Base-by-base conservation (phyloP, 2,797 vertebrate genomes). In the Tauraco hartlaubi region DNA sequence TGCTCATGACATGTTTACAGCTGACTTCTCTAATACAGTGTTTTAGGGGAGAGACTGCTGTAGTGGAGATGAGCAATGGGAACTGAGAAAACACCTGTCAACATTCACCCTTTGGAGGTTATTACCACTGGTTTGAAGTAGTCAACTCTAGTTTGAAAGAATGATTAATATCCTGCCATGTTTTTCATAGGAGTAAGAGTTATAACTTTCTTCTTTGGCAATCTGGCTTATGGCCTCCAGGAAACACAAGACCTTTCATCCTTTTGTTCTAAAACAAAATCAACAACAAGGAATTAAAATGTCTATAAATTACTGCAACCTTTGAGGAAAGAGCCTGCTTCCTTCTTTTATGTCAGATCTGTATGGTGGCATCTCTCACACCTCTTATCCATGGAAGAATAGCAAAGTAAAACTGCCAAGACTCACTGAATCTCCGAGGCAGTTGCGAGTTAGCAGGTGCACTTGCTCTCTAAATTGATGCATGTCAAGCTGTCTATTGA, bases 381-480 rank as follows among this genome's bases (percentile, higher is more conserved):
- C 19, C 35, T 75, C 64, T 83, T 29, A 22, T 58, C 35, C 12
- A 5, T 25, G 43, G 58, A 88, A 90, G 39, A 74, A 56, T 6
- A 84, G 33, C 39, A 68, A 68, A 85, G 46, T 58, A 68, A 77
- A 90, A 46, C 46, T 85, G 31, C 51, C 12, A 78, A 71, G 72
- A 51, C 21, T 63, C 61, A 25, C 20, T 72, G 66, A 86, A 54
- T 72, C 16, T 91, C 54, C 31, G 21, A 71, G 73, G 54, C 1
- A 5, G 29, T 9, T 84, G 54, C 0, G 0, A 61, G 67, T 6
- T 31, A 58, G 13, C 33, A 69, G 59, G 15, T 44, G 15, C 56
- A n/a, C 2, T 0, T 0, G 22, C 23, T 75, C 20, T 51, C 51
- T 63, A 41, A 55, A 49, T 0, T 41, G n/a, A 61, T 35, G 71